Evolutionary conservation across 2,113 vertebrate species (phyloP), one percentile per base, ranked within the genome.

Genomic region (Aldabrachelys gigantea): DNA sequence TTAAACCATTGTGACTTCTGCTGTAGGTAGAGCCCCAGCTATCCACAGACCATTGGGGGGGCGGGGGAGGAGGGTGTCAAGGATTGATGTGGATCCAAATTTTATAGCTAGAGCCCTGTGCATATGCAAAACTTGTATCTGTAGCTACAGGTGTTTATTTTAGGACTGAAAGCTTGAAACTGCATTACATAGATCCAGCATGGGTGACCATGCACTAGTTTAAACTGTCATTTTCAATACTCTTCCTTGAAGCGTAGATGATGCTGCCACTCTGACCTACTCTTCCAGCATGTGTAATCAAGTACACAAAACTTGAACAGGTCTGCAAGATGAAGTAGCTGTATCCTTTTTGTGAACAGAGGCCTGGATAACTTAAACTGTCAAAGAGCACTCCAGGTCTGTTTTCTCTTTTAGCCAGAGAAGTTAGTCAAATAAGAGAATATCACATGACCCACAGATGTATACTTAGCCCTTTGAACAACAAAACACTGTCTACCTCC

Each of bases 401-500:
- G 41, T 41, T 41, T 41, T 41, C 41, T 41, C 41, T 41, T 41
- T 41, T 41, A 41, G 41, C 41, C 41, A 41, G 41, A 41, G 41
- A 41, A 41, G 41, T 41, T 41, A 41, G 41, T 14, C 27, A 31
- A 57, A 27, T 10, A 11, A 57, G 4, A 57, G 10, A 22, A 3
- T 59, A 14, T 62, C 3, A 2, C 57, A 62, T 13, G 29, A 31
- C 12, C 3, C 62, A 65, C 31, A 35, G 31, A 3, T 65, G 11
- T 65, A 13, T 35, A 12, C 24, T 62, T 14, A 27, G 59, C 35
- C 31, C 14, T n/a, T 65, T 5, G 4, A 10, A 5, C 3, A 59
- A 54, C 50, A 0, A 22, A 10, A 0, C 54, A 11, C 0, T 0
- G n/a, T 19, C 38, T n/a, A 52, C 79, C 35, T 50, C 38, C 2